phyloP scores from a whole-genome alignment of 2,797 vertebrate genomes.

The Myotis planiceps region DNA sequence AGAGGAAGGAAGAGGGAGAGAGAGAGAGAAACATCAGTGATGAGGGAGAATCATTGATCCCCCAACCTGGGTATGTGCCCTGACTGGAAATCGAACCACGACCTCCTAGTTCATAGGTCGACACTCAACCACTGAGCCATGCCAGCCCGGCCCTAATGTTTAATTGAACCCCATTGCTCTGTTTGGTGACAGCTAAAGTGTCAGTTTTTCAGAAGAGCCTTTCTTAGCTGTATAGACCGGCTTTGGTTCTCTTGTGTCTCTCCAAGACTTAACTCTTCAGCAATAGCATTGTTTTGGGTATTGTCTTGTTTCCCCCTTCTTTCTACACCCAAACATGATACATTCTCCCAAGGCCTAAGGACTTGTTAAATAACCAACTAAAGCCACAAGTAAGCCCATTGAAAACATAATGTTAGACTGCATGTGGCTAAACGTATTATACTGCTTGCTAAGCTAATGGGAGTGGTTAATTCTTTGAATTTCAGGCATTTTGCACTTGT shows the following conservation, averaged over 20 bases:
- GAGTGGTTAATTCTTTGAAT: not conserved
- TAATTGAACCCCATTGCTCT: slow-evolving; percentile 58
- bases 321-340: not conserved
- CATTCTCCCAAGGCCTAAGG: not conserved
- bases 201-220: not conserved
- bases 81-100: too few species aligned
- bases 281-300: not conserved
- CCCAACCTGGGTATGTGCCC: too few species aligned
- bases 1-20: too few species aligned
- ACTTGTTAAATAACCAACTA: not conserved
- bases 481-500: not conserved
- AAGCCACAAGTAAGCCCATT: not conserved
- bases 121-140: too few species aligned
- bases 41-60: too few species aligned
- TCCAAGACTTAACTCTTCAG: not conserved
- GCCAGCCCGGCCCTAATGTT: not conserved
- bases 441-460: not conserved
- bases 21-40: too few species aligned
- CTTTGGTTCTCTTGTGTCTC: not conserved
- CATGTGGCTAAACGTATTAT: not conserved
- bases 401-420: not conserved
- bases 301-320: not conserved
- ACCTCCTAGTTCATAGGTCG: too few species aligned
- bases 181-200: slow-evolving; percentile 14
- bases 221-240: not conserved